phyloP scores from a whole-genome alignment of 2,113 vertebrate genomes.

The Gopherus flavomarginatus region DNA sequence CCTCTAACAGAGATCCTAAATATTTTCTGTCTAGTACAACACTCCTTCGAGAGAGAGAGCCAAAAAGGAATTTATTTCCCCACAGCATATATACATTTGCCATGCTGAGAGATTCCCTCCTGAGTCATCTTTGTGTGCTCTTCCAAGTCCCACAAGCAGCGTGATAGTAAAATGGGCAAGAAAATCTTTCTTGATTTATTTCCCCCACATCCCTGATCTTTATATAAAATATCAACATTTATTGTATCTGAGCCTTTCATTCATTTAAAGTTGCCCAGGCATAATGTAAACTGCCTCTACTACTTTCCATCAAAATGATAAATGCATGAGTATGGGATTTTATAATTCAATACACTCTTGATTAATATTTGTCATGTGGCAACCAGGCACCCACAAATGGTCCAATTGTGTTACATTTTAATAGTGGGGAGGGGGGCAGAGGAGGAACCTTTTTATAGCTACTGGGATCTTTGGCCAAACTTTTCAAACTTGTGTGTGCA shows the following conservation, averaged over 20 bases:
- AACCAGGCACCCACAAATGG: slow-evolving; percentile 18
- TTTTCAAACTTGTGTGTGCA: not conserved
- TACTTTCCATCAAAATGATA: slow-evolving; percentile 63
- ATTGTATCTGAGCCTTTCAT: slow-evolving; percentile 65
- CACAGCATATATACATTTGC: not conserved
- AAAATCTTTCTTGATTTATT: slow-evolving; percentile 61
- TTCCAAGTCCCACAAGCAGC: slow-evolving; percentile 45
- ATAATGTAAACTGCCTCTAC: slow-evolving; percentile 56
- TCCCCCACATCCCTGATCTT: slow-evolving; percentile 2
- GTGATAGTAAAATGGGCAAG: slow-evolving; percentile 64
- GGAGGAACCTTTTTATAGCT: not conserved
- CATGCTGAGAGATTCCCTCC: slow-evolving; percentile 57
- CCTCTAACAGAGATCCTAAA: slow-evolving; percentile 45
- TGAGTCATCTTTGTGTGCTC: slow-evolving; percentile 50
- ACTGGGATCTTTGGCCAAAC: not conserved
- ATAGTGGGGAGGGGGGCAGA: not conserved
- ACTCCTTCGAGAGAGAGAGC: slow-evolving; percentile 14
- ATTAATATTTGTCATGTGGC: slow-evolving; percentile 55
- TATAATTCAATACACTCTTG: not conserved
- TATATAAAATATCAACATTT: slow-evolving; percentile 69
- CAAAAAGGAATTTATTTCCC: slow-evolving; percentile 51
- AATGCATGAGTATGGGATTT: slow-evolving; percentile 13
- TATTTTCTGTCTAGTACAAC: slow-evolving; percentile 31
- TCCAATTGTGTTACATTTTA: not conserved
- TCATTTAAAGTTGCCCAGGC: slow-evolving; percentile 68